Conservation (phyloP, 2,888 invertebrate genomes). For the Eucera pruinosa region DNA sequence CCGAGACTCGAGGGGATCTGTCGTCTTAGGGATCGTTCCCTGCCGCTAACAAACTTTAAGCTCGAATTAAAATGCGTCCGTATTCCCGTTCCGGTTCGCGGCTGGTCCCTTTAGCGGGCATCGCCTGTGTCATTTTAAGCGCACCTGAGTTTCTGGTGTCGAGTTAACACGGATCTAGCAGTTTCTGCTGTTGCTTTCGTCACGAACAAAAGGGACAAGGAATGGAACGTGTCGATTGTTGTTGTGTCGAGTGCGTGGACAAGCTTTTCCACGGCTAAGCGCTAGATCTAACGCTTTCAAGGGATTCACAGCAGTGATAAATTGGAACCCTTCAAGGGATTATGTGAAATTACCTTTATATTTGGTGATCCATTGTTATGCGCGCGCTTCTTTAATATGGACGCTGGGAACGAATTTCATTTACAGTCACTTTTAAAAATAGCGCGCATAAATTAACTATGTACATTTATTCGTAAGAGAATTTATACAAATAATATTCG, state of each 20-base stretch:
- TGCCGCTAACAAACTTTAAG: conserved; percentile 74
- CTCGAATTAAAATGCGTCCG: conserved; percentile 75
- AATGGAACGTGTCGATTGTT: conserved; percentile 57
- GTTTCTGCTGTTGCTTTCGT: conserved; percentile 19
- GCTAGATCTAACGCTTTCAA: conserved; percentile 59
- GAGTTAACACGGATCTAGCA: conserved; percentile 65
- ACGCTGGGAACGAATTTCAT: neutral
- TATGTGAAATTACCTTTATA: conserved; percentile 28
- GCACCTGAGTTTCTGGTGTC: conserved; percentile 50
- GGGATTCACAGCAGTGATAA: conserved; percentile 12
- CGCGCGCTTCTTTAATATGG: too few species aligned
- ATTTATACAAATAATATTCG: too few species aligned
- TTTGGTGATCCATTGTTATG: neutral
- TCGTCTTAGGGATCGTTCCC: conserved; percentile 51
- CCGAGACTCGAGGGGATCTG: conserved; percentile 58
- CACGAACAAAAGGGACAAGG: conserved; percentile 31
- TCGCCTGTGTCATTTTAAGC: conserved; percentile 27
- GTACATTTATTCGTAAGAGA: too few species aligned
- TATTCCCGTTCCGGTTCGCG: conserved; percentile 16
- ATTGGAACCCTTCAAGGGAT: conserved; percentile 11
- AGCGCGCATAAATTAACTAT: too few species aligned
- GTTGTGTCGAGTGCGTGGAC: conserved; percentile 35
- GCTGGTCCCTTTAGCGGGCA: conserved; percentile 18
- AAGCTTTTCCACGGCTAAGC: conserved; percentile 29
- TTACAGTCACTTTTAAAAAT: neutral